Conservation (phyloP, 2,113 vertebrate genomes). For the Corythaeola cristata region DNA sequence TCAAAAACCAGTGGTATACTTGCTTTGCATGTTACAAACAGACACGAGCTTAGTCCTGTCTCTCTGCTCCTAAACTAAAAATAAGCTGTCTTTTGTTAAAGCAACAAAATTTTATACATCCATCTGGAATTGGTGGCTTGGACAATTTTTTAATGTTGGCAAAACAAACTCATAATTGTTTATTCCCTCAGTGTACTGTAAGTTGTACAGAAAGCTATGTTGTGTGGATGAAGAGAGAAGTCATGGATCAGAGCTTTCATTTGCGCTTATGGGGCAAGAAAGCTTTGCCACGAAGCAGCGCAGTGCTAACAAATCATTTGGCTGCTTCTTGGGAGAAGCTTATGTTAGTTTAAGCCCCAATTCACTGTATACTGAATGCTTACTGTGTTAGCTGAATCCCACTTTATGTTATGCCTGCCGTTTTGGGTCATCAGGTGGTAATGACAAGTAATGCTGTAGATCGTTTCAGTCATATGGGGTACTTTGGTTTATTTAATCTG, state of each 20-base stretch:
- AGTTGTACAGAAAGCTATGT: background rate
- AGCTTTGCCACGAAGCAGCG: accelerated
- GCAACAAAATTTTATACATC: background rate
- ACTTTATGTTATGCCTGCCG: accelerated
- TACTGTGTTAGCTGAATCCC: background rate
- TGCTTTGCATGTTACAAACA: background rate
- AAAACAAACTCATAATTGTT: background rate
- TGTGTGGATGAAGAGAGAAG: background rate
- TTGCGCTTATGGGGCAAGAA: background rate
- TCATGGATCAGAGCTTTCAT: background rate
- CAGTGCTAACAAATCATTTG: background rate
- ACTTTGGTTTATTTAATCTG: background rate
- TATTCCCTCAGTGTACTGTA: background rate
- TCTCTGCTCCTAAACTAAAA: background rate
- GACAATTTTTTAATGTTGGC: background rate
- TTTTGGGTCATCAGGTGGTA: background rate
- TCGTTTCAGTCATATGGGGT: background rate
- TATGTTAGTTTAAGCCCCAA: background rate
- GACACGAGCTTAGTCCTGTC: background rate
- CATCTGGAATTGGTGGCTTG: background rate
- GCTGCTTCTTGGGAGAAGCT: background rate
- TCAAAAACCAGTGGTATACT: background rate
- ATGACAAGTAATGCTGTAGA: background rate
- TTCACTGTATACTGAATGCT: background rate
- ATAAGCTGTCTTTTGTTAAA: background rate